Conservation (phyloP, 2,797 vertebrate genomes). For the Prunella strophiata region DNA sequence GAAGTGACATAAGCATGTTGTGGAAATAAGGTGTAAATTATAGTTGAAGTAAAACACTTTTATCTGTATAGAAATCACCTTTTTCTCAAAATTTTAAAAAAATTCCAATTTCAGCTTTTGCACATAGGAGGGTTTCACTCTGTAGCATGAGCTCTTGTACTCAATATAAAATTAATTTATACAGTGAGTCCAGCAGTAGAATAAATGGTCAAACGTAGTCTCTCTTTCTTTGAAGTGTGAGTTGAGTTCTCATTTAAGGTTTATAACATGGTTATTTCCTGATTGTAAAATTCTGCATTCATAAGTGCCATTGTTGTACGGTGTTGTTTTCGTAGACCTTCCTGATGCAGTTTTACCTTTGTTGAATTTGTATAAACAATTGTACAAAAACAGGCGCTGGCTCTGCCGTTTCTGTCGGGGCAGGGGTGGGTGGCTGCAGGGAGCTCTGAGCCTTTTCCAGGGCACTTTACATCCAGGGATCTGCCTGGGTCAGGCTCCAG, state of each 20-base stretch:
- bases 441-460: background rate
- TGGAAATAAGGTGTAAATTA: slow-evolving; percentile 76
- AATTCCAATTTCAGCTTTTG: slow-evolving; percentile 73
- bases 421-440: background rate
- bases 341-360: slow-evolving; percentile 79
- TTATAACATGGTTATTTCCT: slow-evolving; percentile 72
- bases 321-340: slow-evolving; percentile 79
- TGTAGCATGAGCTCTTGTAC: slow-evolving; percentile 78
- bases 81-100: slow-evolving; percentile 73
- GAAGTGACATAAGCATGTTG: slow-evolving; percentile 79
- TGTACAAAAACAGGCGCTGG: slow-evolving; percentile 72
- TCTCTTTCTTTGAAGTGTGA: slow-evolving; percentile 74
- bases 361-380: slow-evolving; percentile 84
- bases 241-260: slow-evolving; percentile 74
- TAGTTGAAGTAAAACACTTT: slow-evolving; percentile 73
- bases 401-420: slow-evolving; percentile 64
- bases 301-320: slow-evolving; percentile 83
- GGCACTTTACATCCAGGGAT: fast-evolving
- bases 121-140: slow-evolving; percentile 76
- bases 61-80: slow-evolving; percentile 74
- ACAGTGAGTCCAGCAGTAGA: slow-evolving; percentile 74
- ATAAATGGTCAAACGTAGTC: slow-evolving; percentile 70
- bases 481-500: background rate
- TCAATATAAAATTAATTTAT: slow-evolving; percentile 73
- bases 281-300: slow-evolving; percentile 76